Percentiles rank a stretch among this genome's conserved stretches.
Conservation (phyloP, 2,888 invertebrate genomes). For the Proisotoma minuta region DNA sequence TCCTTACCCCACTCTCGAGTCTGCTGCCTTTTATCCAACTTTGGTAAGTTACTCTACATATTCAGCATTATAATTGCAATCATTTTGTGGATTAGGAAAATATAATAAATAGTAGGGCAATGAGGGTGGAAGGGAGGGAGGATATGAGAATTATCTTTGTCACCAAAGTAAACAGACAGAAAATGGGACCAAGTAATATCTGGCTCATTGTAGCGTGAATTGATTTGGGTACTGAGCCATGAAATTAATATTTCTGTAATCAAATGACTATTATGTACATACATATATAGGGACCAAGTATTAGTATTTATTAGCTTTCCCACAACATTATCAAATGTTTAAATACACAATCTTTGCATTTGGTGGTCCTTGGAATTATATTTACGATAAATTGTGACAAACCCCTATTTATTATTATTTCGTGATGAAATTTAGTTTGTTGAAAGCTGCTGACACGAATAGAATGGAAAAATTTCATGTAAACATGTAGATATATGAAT, state of each 20-base stretch:
- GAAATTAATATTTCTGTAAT: constrained; percentile 12
- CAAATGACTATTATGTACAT: too few species aligned
- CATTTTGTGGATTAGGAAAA: neutral
- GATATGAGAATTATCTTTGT: neutral
- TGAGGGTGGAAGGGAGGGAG: neutral
- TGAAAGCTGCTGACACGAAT: too few species aligned
- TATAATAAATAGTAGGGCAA: neutral
- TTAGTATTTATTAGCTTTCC: too few species aligned
- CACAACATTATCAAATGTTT: too few species aligned
- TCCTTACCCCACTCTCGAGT: constrained; percentile 88
- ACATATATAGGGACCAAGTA: too few species aligned
- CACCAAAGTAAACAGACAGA: neutral
- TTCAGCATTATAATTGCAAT: neutral
- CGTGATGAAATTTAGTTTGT: too few species aligned
- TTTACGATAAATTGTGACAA: too few species aligned
- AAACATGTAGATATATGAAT: too few species aligned
- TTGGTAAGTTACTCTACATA: constrained; percentile 65
- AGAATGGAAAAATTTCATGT: too few species aligned
- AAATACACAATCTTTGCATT: too few species aligned
- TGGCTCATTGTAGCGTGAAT: neutral
- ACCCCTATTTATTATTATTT: too few species aligned
- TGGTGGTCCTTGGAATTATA: too few species aligned
- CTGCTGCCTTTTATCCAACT: constrained; percentile 91
- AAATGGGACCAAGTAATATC: neutral
- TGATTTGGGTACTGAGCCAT: constrained; percentile 6